Evolutionary conservation across 1,140 invertebrate genomes (phyloP).

Genomic region (Eriosoma lanigerum): DNA sequence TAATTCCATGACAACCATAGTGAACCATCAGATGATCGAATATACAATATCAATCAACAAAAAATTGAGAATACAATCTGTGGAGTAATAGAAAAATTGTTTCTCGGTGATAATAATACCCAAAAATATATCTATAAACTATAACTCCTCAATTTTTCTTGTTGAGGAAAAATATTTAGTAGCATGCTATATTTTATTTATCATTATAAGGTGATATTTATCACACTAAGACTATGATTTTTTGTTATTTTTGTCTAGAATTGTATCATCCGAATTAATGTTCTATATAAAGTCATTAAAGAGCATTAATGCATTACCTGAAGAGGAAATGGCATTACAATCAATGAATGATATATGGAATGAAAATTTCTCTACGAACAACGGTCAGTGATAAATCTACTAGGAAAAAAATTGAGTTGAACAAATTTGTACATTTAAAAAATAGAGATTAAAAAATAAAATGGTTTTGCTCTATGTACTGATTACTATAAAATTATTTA

Average conservation of each 20-base stretch:
- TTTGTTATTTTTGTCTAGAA: slow-evolving; percentile 60
- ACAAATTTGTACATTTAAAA: slow-evolving; percentile 36
- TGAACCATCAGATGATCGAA: too few relatives aligned
- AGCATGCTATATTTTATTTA: too few relatives aligned
- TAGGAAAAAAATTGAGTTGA: slow-evolving; percentile 15
- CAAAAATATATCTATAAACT: too few relatives aligned
- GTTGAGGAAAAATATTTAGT: too few relatives aligned
- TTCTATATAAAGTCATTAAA: slow-evolving; percentile 93
- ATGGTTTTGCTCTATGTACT: background rate
- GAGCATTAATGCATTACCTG: slow-evolving; percentile 77
- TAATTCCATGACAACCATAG: too few relatives aligned
- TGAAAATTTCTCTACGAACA: slow-evolving; percentile 22
- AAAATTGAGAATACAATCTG: too few relatives aligned
- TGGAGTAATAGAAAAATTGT: too few relatives aligned
- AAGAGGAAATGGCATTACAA: slow-evolving; percentile 71
- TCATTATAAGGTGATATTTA: too few relatives aligned
- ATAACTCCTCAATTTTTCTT: too few relatives aligned
- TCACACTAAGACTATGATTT: background rate
- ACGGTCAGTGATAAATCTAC: slow-evolving; percentile 5
- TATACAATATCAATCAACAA: too few relatives aligned
- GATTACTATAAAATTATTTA: slow-evolving; percentile 16
- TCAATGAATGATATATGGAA: slow-evolving; percentile 79
- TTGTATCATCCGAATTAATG: slow-evolving; percentile 91
- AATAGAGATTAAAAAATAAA: slow-evolving; percentile 6
- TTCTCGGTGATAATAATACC: too few relatives aligned